Percentiles rank a stretch among this genome's conserved stretches.
phyloP scores from a whole-genome alignment of 2,888 invertebrate genomes.

The Andrena hattorfiana region DNA sequence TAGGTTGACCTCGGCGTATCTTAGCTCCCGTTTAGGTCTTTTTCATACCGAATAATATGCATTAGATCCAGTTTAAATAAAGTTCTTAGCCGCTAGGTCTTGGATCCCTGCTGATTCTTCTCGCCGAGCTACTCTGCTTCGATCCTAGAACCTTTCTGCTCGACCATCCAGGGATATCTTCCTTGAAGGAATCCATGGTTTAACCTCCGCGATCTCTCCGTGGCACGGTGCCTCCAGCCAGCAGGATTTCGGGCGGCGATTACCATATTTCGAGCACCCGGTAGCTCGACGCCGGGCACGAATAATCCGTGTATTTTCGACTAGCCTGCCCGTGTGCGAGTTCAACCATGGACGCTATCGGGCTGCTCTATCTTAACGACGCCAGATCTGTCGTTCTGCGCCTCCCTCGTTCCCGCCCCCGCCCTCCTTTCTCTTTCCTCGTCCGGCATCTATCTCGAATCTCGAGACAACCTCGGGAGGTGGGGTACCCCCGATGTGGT shows the following conservation, averaged over 20 bases:
- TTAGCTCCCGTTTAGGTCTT: too few species aligned
- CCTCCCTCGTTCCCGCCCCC: constrained; percentile 38
- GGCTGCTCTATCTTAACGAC: constrained; percentile 78
- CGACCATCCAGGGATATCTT: neutral
- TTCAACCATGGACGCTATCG: constrained; percentile 73
- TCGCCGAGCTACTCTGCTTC: neutral
- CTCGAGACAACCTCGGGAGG: constrained; percentile 55
- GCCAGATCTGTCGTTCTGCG: constrained; percentile 73
- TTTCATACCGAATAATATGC: too few species aligned
- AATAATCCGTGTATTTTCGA: constrained; percentile 75
- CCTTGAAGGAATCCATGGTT: constrained; percentile 42
- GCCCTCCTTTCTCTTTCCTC: constrained; percentile 41
- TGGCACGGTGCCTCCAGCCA: constrained; percentile 20
- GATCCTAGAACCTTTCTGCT: neutral
- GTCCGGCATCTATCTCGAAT: constrained; percentile 67
- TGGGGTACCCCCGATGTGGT: constrained; percentile 42
- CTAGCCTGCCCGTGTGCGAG: constrained; percentile 57
- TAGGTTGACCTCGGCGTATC: too few species aligned
- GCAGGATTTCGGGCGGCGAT: constrained; percentile 64
- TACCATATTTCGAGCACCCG: constrained; percentile 74
- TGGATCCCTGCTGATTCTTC: too few species aligned
- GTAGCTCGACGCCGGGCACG: constrained; percentile 68
- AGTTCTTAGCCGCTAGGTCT: too few species aligned
- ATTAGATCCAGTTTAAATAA: too few species aligned
- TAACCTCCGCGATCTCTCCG: constrained; percentile 52